Base-by-base conservation (phyloP, 2,113 vertebrate species). In the Caracal caracal region DNA sequence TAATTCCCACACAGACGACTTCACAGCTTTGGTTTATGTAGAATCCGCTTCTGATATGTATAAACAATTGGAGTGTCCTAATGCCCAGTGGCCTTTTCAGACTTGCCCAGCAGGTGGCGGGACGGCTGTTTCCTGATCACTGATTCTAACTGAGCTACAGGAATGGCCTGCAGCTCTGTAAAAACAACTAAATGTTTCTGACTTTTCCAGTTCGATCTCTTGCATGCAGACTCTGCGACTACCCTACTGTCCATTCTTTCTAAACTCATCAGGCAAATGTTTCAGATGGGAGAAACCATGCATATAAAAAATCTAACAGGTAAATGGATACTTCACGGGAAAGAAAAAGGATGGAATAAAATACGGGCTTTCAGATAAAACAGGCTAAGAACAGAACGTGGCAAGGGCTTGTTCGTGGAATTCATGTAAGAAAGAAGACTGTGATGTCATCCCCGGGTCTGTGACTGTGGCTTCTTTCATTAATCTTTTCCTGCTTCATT, bases 301-400 rank as follows among this genome's bases (percentile, higher is more conserved):
- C 28, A 51, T 43, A 37, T 26, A 43, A 75, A 61, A 49, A 75
- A 56, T 76, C 49, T n/a, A 75, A 30, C 5, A 35, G 19, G 68
- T 73, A 90, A 93, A 85, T 2, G 47, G 59, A 95, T 88, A 68
- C 43, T 53, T 88, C 59, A 81, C 0, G 17, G 47, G 15, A 6
- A 3, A 10, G 12, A 24, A 24, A 85, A 53, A 20, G 19, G 9
- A 11, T n/a, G 20, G 66, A 61, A 78, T 76, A 22, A 94, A 95
- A 93, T 16, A 28, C 0, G 15, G 47, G n/a, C 53, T 94, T 94
- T 95, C 33, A 70, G 83, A 89, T 51, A 70, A 71, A 96, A 70
- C 30, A 65, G 43, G 24, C 22, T 49, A 95, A 65, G 40, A 59
- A 53, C 17, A 88, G 66, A 80, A 68, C 33, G 5, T 0, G 0